Evolutionary conservation across 2,888 invertebrate genomes (phyloP).

Genomic region (Beris morrisii): DNA sequence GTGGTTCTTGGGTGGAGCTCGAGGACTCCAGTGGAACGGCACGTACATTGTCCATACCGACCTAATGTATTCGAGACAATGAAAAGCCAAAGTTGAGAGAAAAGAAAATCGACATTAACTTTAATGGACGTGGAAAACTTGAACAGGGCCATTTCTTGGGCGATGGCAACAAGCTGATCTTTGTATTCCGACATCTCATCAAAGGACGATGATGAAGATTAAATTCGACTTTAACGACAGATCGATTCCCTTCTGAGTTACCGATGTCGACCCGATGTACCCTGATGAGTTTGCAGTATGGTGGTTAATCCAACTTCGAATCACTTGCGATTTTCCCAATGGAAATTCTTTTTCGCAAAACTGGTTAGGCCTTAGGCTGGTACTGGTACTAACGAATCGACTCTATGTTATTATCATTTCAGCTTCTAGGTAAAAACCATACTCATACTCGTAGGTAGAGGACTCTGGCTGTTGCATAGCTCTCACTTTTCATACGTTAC

Average conservation of each 20-base stretch:
- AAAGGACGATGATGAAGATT: background rate
- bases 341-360: background rate
- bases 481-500: slow-evolving; percentile 24
- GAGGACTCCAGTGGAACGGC: background rate
- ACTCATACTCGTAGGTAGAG: too few species aligned
- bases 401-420: background rate
- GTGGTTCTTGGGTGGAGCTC: background rate
- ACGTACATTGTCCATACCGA: slow-evolving; percentile 3
- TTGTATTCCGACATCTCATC: slow-evolving; percentile 14
- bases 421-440: background rate
- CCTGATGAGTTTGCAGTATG: slow-evolving; percentile 20
- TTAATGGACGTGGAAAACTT: slow-evolving; percentile 10
- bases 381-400: background rate
- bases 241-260: slow-evolving; percentile 9
- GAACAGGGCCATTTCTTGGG: background rate
- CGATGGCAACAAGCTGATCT: background rate
- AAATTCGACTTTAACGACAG: slow-evolving; percentile 9
- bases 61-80: slow-evolving; percentile 3
- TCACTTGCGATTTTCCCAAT: slow-evolving; percentile 17
- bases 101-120: slow-evolving; percentile 17
- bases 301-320: background rate
- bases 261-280: background rate
- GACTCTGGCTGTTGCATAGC: background rate
- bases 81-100: background rate
- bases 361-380: too few species aligned